Evolutionary conservation across 1,140 invertebrate genomes (phyloP), one percentile per base, ranked within the genome.

Genomic region (Oryctes rhinoceros): DNA sequence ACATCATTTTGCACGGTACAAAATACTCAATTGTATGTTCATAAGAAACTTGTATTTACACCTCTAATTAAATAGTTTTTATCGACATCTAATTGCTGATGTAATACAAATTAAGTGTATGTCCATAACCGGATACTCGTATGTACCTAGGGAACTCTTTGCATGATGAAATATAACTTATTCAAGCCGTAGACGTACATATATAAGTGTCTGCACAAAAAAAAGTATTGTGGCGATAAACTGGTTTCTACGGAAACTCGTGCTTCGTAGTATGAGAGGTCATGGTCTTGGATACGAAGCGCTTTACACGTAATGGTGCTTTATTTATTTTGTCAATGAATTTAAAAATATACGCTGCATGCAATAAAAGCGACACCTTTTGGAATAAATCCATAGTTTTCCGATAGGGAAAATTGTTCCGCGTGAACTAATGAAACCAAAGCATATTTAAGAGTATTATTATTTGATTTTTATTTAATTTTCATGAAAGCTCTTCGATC

Each of bases 71-170:
- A 7, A 18, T 53, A 13, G n/a, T 53, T 53, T 13, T 53, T 53
- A 53, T 9, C 49, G 7, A 15, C 13, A 18, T 13, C 49, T 53
- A 53, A 53, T 9, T 53, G n/a, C 49, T 4, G 49, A 44, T 53
- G 49, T 53, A 53, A 53, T 4, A 53, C 49, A 13, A 44, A 6
- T 15, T 18, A 53, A 53, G 6, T 11, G 49, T 13, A 53, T 53
- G n/a, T 53, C 49, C 49, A 53, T 53, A 53, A 53, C 49, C 49
- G 49, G 49, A 53, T 53, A 15, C 13, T 53, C 49, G n/a, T 53
- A 18, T 9, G 13, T 53, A 53, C 11, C 13, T 18, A 53, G 13
- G n/a, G 24, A 30, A 53, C 13, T 53, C 4, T 4, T 53, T 53
- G n/a, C 49, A 48, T 48, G 3, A 48, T 15, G 13, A 3, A 48